A percentile compares a stretch with the other conserved stretches of the same genome.
Conservation (phyloP, 2,113 vertebrate species). For the Aspidoscelis tigris region DNA sequence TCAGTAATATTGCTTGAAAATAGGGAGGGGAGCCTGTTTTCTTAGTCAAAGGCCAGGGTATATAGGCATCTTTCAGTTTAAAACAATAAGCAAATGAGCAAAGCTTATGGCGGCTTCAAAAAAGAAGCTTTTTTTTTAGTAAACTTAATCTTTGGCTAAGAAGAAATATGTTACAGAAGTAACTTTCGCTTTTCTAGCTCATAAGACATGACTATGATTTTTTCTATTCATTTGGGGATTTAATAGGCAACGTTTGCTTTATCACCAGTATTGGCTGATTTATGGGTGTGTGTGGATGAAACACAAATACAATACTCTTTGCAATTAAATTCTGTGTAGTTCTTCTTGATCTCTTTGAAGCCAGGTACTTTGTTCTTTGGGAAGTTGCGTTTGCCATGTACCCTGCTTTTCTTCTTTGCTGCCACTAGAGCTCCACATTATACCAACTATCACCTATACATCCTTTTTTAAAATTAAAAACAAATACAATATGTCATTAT, state of each 20-base stretch:
- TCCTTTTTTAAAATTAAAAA: slow-evolving; percentile 2
- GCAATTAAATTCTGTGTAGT: background rate
- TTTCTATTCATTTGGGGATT: background rate
- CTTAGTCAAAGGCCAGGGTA: no score
- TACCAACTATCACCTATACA: slow-evolving; percentile 63
- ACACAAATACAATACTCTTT: background rate
- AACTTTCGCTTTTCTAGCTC: no score
- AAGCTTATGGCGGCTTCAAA: background rate
- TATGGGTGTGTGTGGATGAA: background rate
- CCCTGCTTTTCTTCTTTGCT: slow-evolving; percentile 64
- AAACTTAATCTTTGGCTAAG: background rate
- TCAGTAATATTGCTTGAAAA: no score
- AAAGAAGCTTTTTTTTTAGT: background rate
- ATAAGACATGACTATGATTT: no score
- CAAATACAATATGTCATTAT: background rate
- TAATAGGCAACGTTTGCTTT: background rate
- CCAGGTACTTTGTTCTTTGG: background rate
- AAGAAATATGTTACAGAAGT: no score
- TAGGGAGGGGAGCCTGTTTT: no score
- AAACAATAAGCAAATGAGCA: background rate
- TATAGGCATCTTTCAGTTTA: no score
- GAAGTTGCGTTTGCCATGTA: background rate
- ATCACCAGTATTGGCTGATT: background rate
- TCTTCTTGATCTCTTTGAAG: background rate
- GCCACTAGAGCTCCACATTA: slow-evolving; percentile 76